Evolutionary conservation across 1,140 invertebrate genomes (phyloP).

Genomic region (Aradophagus sp.): DNA sequence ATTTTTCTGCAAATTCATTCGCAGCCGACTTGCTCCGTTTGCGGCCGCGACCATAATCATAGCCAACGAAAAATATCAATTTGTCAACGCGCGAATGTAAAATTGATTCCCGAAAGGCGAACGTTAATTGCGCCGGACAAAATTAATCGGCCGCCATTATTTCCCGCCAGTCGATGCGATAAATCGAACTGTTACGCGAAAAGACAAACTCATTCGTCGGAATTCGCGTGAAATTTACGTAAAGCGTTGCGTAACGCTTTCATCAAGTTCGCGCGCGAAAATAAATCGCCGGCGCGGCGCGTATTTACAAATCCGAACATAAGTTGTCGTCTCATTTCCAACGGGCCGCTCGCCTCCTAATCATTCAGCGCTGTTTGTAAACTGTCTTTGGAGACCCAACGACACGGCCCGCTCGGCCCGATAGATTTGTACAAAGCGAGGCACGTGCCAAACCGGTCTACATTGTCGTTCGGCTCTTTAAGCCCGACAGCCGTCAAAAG

Average conservation of each 20-base stretch:
- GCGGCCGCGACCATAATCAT: no score
- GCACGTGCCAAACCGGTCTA: constrained; percentile 57
- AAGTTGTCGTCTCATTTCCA: constrained; percentile 20
- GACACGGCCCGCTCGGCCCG: constrained; percentile 25
- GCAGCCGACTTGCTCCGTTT: no score
- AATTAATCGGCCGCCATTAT: no score
- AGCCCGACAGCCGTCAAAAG: constrained; percentile 31
- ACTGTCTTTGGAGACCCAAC: constrained; percentile 42
- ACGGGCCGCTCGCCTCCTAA: constrained; percentile 12
- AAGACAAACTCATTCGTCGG: no score
- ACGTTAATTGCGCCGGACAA: no score
- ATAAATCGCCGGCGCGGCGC: neutral
- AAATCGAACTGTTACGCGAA: no score
- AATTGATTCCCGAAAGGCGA: no score
- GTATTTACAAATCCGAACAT: constrained; percentile 29
- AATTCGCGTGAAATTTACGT: no score
- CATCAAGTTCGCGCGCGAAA: neutral
- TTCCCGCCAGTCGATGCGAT: no score
- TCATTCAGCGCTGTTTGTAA: constrained; percentile 47
- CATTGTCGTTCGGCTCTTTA: constrained; percentile 53
- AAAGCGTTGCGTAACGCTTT: no score
- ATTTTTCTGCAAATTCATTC: constrained; percentile 8
- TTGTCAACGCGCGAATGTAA: no score
- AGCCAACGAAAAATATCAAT: no score
- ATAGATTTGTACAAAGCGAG: constrained; percentile 47